These are phyloP conservation scores for Xylophagus ater DNA, from an alignment of 2,888 invertebrate genomes.

Conservation along the genomic window DNA sequence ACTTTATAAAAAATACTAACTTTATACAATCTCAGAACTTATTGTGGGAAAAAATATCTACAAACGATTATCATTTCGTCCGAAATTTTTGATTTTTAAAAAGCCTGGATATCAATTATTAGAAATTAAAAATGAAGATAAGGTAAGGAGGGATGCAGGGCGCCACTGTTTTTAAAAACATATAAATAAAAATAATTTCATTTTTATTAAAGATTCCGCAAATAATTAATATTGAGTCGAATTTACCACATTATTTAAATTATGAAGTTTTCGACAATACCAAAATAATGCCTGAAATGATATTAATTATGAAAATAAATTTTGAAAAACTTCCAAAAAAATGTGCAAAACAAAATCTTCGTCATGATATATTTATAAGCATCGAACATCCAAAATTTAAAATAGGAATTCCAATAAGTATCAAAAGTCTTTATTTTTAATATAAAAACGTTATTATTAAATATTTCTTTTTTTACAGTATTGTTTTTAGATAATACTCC, in stretches of 20 bases:
- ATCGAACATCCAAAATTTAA: slow-evolving; percentile 9
- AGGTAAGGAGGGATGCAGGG: slow-evolving; percentile 4
- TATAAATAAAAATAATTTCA: neutral
- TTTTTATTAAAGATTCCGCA: neutral
- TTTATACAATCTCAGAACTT: slow-evolving; percentile 6
- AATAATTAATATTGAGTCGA: neutral
- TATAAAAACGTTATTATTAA: neutral
- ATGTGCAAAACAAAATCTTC: neutral
- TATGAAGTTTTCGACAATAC: neutral
- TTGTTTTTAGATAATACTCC: neutral
- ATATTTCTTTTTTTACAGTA: neutral
- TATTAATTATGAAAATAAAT: neutral
- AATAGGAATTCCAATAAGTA: slow-evolving; percentile 9
- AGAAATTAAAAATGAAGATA: slow-evolving; percentile 10
- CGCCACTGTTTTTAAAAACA: too few species aligned
- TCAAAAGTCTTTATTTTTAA: neutral
- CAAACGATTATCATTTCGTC: neutral
- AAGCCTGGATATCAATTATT: slow-evolving; percentile 1
- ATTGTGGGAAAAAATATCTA: neutral
- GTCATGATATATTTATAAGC: slow-evolving; percentile 4
- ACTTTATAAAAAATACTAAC: neutral
- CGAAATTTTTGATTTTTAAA: slow-evolving; percentile 3
- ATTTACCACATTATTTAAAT: slow-evolving; percentile 1
- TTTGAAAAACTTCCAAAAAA: slow-evolving; percentile 3
- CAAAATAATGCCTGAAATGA: neutral